A percentile compares a stretch with the other conserved stretches of the same genome.
phyloP scores from a whole-genome alignment of 2,797 vertebrate species.

The Ispidina picta region DNA sequence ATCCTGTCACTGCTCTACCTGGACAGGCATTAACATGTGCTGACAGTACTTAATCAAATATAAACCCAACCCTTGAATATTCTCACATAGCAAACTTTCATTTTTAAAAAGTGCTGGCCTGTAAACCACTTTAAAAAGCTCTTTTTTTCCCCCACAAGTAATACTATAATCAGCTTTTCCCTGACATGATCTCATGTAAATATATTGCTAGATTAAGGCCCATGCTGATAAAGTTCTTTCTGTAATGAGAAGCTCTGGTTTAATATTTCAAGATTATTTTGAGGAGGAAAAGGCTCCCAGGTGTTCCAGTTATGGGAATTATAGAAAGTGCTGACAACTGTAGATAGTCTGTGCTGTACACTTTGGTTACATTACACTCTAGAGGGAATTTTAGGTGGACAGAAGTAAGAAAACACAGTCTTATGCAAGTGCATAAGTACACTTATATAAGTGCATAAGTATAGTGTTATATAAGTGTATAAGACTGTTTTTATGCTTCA shows the following conservation, averaged over 20 bases:
- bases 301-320: background rate
- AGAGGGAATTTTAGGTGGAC: background rate
- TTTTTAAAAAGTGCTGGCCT: background rate
- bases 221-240: background rate
- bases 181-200: background rate
- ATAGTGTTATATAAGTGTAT: background rate
- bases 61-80: background rate
- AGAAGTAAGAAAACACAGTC: background rate
- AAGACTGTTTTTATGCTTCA: background rate
- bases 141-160: background rate
- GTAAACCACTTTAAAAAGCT: background rate
- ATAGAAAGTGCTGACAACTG: background rate
- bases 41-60: background rate
- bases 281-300: background rate
- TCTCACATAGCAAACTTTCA: background rate
- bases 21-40: background rate
- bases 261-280: constrained; percentile 5
- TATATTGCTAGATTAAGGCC: background rate
- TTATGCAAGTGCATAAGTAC: background rate
- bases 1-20: background rate
- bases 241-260: background rate
- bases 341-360: background rate
- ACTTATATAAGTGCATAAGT: background rate
- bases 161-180: background rate
- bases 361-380: background rate